Percentiles rank a stretch among this genome's conserved stretches.
These are phyloP conservation scores for Metopolophium dirhodum DNA, from an alignment of 1,140 invertebrate species.

Conservation along the genomic window DNA sequence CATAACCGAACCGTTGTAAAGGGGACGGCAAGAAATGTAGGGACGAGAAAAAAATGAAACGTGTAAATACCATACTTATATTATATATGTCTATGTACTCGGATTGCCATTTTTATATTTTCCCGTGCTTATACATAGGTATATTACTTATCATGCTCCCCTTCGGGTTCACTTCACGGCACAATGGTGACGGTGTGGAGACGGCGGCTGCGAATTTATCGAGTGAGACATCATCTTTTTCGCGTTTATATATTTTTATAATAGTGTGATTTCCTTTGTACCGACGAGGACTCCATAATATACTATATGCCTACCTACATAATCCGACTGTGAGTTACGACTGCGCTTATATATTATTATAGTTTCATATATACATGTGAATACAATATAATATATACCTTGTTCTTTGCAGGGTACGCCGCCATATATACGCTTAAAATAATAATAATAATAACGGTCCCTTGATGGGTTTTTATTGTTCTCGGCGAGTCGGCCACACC, in stretches of 20 bases:
- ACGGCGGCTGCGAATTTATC: slow-evolving; percentile 10
- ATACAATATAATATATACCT: background rate
- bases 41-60: background rate
- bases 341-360: background rate
- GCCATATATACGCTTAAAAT: background rate
- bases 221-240: slow-evolving; percentile 56
- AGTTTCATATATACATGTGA: background rate
- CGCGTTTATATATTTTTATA: background rate
- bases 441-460: background rate
- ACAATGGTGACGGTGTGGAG: background rate
- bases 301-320: background rate
- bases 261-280: slow-evolving; percentile 12
- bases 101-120: background rate
- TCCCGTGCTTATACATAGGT: background rate
- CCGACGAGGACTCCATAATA: background rate
- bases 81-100: background rate
- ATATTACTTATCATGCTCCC: background rate
- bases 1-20: background rate
- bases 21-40: too few species aligned
- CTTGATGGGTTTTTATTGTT: slow-evolving; percentile 39
- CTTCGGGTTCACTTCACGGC: background rate
- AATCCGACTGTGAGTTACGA: slow-evolving; percentile 39
- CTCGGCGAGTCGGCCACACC: background rate
- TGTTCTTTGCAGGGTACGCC: background rate
- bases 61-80: background rate